A percentile compares a stretch with the other conserved stretches of the same genome.
Evolutionary conservation across 2,113 vertebrate species (phyloP).

Genomic region (Lethenteron camtschaticum): DNA sequence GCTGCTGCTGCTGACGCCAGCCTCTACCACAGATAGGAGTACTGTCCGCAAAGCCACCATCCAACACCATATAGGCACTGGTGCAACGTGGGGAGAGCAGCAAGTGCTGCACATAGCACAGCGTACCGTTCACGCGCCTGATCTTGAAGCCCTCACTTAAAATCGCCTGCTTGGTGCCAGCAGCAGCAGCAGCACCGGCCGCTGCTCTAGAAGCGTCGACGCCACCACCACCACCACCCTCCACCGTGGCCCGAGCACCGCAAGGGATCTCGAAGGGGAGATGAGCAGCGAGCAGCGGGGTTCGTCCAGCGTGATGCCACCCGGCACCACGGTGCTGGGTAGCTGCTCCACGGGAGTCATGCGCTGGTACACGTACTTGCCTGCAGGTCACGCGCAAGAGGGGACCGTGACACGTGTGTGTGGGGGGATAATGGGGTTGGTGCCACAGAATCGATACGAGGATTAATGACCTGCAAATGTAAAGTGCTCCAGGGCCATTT

Average conservation of each 20-base stretch:
- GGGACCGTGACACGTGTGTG: no score
- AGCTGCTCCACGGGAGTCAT: conserved; percentile 88
- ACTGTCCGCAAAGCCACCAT: conserved; percentile 4
- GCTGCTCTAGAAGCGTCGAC: conserved; percentile 26
- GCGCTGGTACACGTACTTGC: conserved; percentile 89
- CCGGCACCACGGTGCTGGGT: conserved; percentile 64
- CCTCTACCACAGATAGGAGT: background rate
- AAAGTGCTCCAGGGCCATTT: no score
- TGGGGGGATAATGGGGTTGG: no score
- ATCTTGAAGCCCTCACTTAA: conserved; percentile 88
- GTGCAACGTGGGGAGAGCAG: conserved; percentile 13
- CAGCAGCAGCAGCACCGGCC: conserved; percentile 32
- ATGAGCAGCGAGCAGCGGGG: no score
- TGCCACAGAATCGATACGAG: no score
- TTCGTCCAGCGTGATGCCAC: conserved; percentile 11
- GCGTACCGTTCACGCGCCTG: conserved; percentile 88
- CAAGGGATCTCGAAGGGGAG: no score
- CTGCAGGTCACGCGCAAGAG: conserved; percentile 18
- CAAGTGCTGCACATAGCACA: conserved; percentile 89
- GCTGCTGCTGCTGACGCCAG: conserved; percentile 13
- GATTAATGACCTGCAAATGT: no score
- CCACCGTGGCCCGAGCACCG: no score
- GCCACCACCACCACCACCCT: conserved; percentile 15
- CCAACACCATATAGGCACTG: conserved; percentile 12
- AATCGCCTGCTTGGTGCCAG: conserved; percentile 51